These are phyloP conservation scores for Scylla paramamosain DNA, from an alignment of 1,140 invertebrate species.

Conservation along the genomic window DNA sequence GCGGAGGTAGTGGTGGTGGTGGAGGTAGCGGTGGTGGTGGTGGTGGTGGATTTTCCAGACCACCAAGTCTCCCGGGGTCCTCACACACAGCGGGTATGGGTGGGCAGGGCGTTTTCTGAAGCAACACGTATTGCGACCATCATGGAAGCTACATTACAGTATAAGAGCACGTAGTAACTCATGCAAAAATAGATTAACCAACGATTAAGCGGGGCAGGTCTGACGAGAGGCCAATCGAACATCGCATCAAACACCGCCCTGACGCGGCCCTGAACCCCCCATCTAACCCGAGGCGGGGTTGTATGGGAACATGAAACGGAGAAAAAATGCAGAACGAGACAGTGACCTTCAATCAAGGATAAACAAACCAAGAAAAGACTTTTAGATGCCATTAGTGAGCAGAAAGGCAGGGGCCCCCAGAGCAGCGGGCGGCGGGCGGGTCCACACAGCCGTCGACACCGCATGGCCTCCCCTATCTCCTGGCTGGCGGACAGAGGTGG, in stretches of 20 bases:
- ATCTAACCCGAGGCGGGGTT: neutral
- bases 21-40: neutral
- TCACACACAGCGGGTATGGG: neutral
- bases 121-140: neutral
- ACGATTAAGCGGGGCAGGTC: neutral
- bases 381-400: neutral
- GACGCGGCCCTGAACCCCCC: neutral
- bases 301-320: neutral
- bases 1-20: neutral
- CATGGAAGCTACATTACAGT: neutral
- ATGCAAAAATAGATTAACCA: neutral
- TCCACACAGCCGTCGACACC: neutral
- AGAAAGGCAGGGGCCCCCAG: neutral
- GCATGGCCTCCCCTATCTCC: neutral
- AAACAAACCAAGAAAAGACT: neutral
- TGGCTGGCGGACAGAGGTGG: neutral
- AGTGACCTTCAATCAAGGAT: neutral
- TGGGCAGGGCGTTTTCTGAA: neutral
- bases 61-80: neutral
- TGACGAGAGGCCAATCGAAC: neutral
- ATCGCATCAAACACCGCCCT: neutral
- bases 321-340: neutral
- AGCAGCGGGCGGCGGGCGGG: neutral
- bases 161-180: neutral
- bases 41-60: neutral